A percentile compares a stretch with the other conserved stretches of the same genome.
Conservation (phyloP, 2,888 invertebrate species). For the Trichogramma evanescens region DNA sequence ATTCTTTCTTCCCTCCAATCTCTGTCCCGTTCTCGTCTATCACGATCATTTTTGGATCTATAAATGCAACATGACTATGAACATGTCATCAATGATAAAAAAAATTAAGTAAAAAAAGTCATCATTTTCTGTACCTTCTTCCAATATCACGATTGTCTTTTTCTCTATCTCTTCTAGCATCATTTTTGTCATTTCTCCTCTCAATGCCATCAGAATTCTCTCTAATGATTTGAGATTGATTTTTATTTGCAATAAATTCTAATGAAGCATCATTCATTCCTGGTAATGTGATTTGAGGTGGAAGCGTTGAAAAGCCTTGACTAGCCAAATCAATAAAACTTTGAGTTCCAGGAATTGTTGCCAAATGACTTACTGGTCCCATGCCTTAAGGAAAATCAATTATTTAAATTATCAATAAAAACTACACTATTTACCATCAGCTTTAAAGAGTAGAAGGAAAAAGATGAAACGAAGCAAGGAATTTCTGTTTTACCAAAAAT, state of each 20-base stretch:
- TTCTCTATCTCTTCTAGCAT: conserved; percentile 44
- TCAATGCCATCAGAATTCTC: conserved; percentile 38
- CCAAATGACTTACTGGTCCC: conserved; percentile 42
- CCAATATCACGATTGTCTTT: conserved; percentile 45
- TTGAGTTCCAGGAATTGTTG: conserved; percentile 40
- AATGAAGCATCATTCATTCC: conserved; percentile 57
- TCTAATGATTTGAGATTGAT: conserved; percentile 54
- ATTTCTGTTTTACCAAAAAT: neutral
- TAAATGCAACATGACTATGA: conserved; percentile 1
- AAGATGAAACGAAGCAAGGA: too few species aligned
- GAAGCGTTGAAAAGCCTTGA: conserved; percentile 43
- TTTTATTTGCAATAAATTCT: conserved; percentile 58
- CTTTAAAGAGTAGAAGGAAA: too few species aligned
- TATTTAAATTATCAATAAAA: too few species aligned
- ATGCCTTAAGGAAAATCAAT: conserved; percentile 31
- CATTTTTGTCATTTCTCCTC: conserved; percentile 38
- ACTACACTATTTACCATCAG: too few species aligned
- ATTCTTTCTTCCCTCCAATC: conserved; percentile 39
- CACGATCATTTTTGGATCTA: conserved; percentile 41
- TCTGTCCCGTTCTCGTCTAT: conserved; percentile 48
- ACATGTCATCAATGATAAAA: neutral
- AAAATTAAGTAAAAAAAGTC: conserved; percentile 3
- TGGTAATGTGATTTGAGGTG: conserved; percentile 43
- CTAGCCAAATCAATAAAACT: conserved; percentile 44
- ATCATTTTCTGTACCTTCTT: conserved; percentile 34